Evolutionary conservation across 2,797 vertebrate genomes (phyloP), one percentile per base, ranked within the genome.

Genomic region (Allobates femoralis): DNA sequence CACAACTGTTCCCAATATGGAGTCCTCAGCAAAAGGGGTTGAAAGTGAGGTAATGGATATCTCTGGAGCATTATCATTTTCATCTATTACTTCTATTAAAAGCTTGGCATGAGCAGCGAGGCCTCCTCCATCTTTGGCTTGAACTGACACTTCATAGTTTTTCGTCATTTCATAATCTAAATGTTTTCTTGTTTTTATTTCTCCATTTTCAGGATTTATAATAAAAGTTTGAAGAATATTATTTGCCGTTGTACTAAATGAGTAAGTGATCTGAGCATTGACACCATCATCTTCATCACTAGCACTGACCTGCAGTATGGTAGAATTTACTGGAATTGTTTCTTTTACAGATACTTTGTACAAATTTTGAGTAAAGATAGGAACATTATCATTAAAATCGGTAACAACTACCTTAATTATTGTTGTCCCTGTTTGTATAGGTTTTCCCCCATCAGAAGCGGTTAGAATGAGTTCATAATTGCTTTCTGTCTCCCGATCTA

Each of bases 401-500:
- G 90, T 67, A 0, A 95, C 88, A 81, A 87, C 88, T 11, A 95
- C 85, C 0, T 84, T 75, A 28, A 94, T 89, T n/a, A 91, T 87
- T 12, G 90, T 93, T 16, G 92, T 91, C 15, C 93, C 93, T 73
- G 91, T 94, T 83, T 91, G 90, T 69, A 91, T 88, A 1, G 93
- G 94, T 56, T 90, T 86, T 30, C 92, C 94, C 1, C 92, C 92
- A 60, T 95, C 93, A 55, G 92, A 74, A 19, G 93, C 92, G 0
- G 91, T 92, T 37, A 95, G 74, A 41, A 92, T 90, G 46, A 96
- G 87, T 7, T 89, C 71, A 50, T 92, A 74, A 5, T n/a, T 26
- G 79, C 55, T 19, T 89, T 85, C 94, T 6, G 90, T 86, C 83
- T 96, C 95, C 7, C 95, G 92, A 89, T 96, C 96, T 86, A 96